Base-by-base conservation (phyloP, 2,888 invertebrate genomes). In the Automeris io region DNA sequence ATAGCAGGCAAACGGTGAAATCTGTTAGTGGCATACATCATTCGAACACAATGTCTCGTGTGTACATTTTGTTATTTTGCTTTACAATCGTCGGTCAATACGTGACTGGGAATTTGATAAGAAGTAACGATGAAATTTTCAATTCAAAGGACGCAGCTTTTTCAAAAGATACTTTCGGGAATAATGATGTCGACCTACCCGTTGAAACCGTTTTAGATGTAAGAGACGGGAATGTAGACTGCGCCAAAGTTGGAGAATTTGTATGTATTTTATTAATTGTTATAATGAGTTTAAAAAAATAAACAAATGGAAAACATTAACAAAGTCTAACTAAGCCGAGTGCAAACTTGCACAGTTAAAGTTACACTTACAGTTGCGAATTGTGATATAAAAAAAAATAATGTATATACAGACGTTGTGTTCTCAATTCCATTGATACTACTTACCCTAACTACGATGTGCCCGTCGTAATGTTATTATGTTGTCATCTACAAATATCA, bases 221-320 rank as follows among this genome's bases (percentile, higher is more conserved):
- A 25, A 33, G 19, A 12, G 24, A 19, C 35, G 23, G 31, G 31
- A 19, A 9, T 33, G 12, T 39, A 49, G 11, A 45, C 35, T 82
- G 82, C 43, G 69, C 54, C 8, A 52, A 61, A 42, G 57, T 80
- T 37, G 81, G 82, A 40, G 52, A 72, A 44, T 77, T 68, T 46
- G 81, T 81, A 65, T 71, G 80, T 78, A 47, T 39, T 40, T 37
- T 21, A 13, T 11, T 18, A 13, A 16, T 31, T n/a, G 16, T n/a
- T n/a, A n/a, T n/a, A n/a, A n/a, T n/a, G n/a, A n/a, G n/a, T n/a
- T n/a, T n/a, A n/a, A n/a, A 32, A 32, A 26, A 6, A 23, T 3
- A n/a, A n/a, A n/a, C 32, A 24, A 37, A 35, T 34, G 37, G n/a
- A n/a, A n/a, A n/a, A n/a, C n/a, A n/a, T n/a, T n/a, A n/a, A n/a